A percentile compares a stretch with the other conserved stretches of the same genome.
phyloP scores from a whole-genome alignment of 2,888 invertebrate species.

The Eilema griseolum region DNA sequence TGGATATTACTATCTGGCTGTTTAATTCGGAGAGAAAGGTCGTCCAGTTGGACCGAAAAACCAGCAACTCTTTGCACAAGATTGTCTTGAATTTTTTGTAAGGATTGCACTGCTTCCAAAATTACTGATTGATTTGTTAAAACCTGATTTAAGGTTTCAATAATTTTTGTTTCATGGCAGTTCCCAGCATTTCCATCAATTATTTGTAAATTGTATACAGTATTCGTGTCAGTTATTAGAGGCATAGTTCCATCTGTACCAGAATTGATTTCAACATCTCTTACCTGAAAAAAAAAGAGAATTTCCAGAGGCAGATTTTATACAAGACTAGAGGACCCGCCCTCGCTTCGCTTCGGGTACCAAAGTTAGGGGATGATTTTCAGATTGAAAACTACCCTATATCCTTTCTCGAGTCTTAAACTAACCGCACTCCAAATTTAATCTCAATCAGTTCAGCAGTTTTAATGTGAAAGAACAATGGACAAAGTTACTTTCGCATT shows the following conservation, averaged over 20 bases:
- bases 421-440: too few relatives aligned
- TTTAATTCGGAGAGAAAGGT: slow-evolving; percentile 7
- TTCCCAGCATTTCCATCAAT: too few relatives aligned
- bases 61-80: slow-evolving; percentile 10
- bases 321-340: not conserved
- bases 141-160: too few relatives aligned
- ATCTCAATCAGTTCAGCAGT: too few relatives aligned
- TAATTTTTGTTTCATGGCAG: too few relatives aligned
- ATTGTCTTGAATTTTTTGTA: slow-evolving; percentile 2
- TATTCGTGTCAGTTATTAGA: too few relatives aligned
- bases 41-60: slow-evolving; percentile 5
- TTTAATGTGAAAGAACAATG: too few relatives aligned
- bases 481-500: too few relatives aligned
- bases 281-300: slow-evolving; percentile 8
- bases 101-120: too few relatives aligned
- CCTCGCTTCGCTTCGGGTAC: not conserved
- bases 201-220: too few relatives aligned
- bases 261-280: not conserved
- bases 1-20: slow-evolving; percentile 11
- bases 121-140: too few relatives aligned
- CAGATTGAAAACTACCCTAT: not conserved
- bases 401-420: too few relatives aligned
- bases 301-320: not conserved
- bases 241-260: not conserved
- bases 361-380: slow-evolving; percentile 3